phyloP scores from a whole-genome alignment of 2,113 vertebrate species.

The Apaloderma vittatum region DNA sequence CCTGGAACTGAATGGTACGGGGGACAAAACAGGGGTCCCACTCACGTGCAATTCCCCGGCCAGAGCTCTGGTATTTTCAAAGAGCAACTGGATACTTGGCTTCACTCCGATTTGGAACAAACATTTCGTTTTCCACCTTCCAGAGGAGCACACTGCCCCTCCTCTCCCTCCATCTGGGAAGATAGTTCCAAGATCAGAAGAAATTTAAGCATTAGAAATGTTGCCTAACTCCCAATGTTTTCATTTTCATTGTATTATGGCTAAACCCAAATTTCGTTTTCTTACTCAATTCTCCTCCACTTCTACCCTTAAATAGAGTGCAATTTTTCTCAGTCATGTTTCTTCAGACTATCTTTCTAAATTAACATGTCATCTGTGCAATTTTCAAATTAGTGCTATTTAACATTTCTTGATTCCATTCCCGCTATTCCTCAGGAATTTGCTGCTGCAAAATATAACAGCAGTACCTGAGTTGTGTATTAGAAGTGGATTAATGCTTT shows the following conservation, averaged over 20 bases:
- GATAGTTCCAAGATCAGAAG: neutral
- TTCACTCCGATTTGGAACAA: neutral
- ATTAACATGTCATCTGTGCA: neutral
- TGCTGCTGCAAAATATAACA: neutral
- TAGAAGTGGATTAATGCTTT: neutral
- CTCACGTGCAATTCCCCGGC: neutral
- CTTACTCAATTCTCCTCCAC: neutral
- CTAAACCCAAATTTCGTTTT: neutral
- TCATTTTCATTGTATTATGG: neutral
- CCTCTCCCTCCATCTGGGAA: neutral
- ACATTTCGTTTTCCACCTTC: neutral
- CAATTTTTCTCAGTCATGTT: neutral
- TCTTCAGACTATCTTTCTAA: neutral
- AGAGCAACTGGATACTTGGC: neutral
- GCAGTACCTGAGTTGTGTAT: neutral
- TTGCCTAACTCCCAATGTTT: neutral
- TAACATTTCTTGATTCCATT: neutral
- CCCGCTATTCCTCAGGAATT: neutral
- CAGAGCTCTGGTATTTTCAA: neutral
- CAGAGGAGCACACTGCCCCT: neutral
- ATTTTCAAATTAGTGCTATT: slow-evolving; percentile 6
- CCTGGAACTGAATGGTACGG: neutral
- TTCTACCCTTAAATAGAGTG: neutral
- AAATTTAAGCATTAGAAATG: neutral
- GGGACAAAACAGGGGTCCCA: neutral